Base-by-base conservation (phyloP, 1,140 invertebrate species). In the Diabrotica virgifera region DNA sequence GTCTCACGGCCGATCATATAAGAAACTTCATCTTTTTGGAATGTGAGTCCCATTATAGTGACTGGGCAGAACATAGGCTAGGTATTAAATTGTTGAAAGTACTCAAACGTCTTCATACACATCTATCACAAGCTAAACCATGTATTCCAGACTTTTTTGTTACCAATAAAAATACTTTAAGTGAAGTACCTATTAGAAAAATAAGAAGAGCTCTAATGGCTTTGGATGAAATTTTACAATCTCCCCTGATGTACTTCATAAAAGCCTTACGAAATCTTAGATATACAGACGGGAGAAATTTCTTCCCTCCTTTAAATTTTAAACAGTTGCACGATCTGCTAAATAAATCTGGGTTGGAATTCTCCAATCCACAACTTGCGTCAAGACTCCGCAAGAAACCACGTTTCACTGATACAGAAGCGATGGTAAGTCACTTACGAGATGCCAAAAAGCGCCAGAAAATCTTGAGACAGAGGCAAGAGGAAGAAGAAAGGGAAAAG, bases 11-110 rank as follows among this genome's bases (percentile, higher is more conserved):
- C 0, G 83, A 86, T 59, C 90, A 93, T 74, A 82, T 92, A n/a
- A 84, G 87, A 62, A 88, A 86, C 60, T 85, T 88, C 71, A 74
- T 93, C 6, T 91, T 91, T 73, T 90, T 88, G 87, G 83, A 91
- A 64, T 87, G 89, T 63, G 90, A 93, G 74, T 84, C 85, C 35
- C 84, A 87, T 66, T 85, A 84, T 69, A 81, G 82, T 2, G 84
- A 81, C 52, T 92, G 89, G 90, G 82, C 86, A 0, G 87, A 90
- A 68, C 84, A 88, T 75, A 82, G 85, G 40, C 6, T 46, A n/a
- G 40, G 40, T 6, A 46, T 2, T 46, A 46, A 46, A 46, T n/a
- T 46, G n/a, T 10, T 46, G 4, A 46, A 46, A 46, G 40, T 46
- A 3, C 4, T 46, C 2, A 46, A 46, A 46, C 8, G 40, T 10